These are phyloP conservation scores for Hydrozoanthus gracilis DNA, from an alignment of 92 coral and sea anemone genomes.

Conservation along the genomic window DNA sequence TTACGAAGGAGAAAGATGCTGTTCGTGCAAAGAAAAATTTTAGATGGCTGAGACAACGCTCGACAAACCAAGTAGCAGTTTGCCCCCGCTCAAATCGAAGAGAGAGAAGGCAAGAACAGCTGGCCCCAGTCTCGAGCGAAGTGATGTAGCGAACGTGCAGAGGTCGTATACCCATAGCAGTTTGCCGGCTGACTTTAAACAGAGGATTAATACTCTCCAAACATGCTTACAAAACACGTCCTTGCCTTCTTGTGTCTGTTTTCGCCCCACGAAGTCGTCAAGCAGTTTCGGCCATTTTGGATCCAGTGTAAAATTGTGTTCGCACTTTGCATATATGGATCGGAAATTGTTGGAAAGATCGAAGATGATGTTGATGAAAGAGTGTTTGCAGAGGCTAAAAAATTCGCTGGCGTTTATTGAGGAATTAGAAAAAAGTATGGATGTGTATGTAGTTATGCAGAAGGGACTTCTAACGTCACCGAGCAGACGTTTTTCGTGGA, in stretches of 20 bases:
- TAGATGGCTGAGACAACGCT: constrained; percentile 26
- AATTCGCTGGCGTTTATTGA: constrained; percentile 66
- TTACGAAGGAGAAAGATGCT: constrained; percentile 37
- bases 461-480: constrained; percentile 16
- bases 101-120: constrained; percentile 39
- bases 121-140: constrained; percentile 14
- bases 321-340: constrained; percentile 73
- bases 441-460: constrained; percentile 58
- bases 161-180: constrained; percentile 55
- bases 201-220: constrained; percentile 61
- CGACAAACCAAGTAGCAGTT: background rate
- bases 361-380: constrained; percentile 71
- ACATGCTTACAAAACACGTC: constrained; percentile 57
- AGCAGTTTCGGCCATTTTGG: constrained; percentile 77
- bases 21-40: constrained; percentile 19
- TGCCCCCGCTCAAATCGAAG: constrained; percentile 5
- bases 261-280: constrained; percentile 52
- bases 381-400: constrained; percentile 76
- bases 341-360: constrained; percentile 74
- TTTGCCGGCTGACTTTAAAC: constrained; percentile 62
- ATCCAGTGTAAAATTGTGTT: constrained; percentile 66
- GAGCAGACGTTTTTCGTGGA: constrained; percentile 48
- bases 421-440: constrained; percentile 70
- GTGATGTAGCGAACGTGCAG: constrained; percentile 46
- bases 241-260: constrained; percentile 56